Evolutionary conservation across 2,888 invertebrate species (phyloP).

Genomic region (Ophioninae sp.): DNA sequence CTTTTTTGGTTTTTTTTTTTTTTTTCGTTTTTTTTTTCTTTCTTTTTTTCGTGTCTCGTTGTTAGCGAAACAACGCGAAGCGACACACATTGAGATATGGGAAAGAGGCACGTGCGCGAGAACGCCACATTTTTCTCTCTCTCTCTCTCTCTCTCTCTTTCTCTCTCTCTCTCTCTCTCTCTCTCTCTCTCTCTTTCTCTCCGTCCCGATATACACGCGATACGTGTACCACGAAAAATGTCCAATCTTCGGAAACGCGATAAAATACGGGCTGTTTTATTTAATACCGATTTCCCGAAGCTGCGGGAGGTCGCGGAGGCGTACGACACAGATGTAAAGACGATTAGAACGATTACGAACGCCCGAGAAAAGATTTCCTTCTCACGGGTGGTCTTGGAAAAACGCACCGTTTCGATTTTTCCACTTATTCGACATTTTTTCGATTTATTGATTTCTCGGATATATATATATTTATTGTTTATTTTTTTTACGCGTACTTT

Average conservation of each 20-base stretch:
- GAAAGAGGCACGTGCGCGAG: slow-evolving; percentile 9
- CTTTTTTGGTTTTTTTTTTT: slow-evolving; percentile 1
- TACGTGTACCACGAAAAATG: not conserved
- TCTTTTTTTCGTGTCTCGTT: no score
- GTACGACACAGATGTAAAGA: slow-evolving; percentile 20
- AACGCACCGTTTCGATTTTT: not conserved
- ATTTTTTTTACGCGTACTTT: no score
- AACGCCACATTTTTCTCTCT: not conserved
- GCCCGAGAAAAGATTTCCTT: slow-evolving; percentile 10
- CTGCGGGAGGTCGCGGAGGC: slow-evolving; percentile 16
- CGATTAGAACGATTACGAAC: slow-evolving; percentile 31
- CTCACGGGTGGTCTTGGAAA: not conserved
- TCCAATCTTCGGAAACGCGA: slow-evolving; percentile 2
- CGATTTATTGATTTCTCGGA: not conserved
- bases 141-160: no score
- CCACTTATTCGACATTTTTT: not conserved
- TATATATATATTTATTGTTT: not conserved
- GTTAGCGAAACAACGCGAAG: no score
- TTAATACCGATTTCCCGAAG: slow-evolving; percentile 23
- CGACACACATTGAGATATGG: not conserved
- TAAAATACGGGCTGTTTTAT: slow-evolving; percentile 13
- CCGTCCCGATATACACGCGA: not conserved
- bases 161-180: no score
- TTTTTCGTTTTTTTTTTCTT: no score
- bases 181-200: no score